Evolutionary conservation across 2,113 vertebrate species (phyloP).

Genomic region (Melanotaenia duboulayi): DNA sequence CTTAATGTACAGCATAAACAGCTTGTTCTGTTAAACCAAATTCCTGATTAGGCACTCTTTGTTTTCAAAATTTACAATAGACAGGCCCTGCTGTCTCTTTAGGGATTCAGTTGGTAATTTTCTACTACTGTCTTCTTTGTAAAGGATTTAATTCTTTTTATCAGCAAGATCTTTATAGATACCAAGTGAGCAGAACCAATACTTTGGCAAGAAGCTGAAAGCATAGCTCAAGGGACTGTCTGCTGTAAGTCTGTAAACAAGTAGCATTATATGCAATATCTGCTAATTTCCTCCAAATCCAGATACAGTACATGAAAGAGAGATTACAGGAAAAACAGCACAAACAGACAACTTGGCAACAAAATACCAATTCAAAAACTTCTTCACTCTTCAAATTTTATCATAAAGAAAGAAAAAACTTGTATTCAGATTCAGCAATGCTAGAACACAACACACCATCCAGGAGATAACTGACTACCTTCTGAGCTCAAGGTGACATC

Average conservation of each 20-base stretch:
- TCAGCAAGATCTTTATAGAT: not conserved
- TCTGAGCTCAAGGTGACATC: slow-evolving; percentile 80
- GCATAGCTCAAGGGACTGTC: not conserved
- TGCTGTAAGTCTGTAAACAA: not conserved
- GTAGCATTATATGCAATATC: not conserved
- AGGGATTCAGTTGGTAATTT: not conserved
- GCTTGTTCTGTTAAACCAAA: too few species aligned
- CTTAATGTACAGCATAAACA: too few species aligned
- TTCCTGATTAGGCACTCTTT: not conserved
- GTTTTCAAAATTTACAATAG: not conserved
- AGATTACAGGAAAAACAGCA: not conserved
- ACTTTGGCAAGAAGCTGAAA: not conserved
- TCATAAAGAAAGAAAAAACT: not conserved
- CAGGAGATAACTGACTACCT: slow-evolving; percentile 69
- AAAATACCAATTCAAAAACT: slow-evolving; percentile 1
- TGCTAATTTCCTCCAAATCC: not conserved
- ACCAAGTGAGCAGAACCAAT: not conserved
- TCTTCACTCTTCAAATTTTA: slow-evolving; percentile 44
- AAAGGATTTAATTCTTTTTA: not conserved
- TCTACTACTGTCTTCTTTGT: not conserved
- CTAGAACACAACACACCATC: slow-evolving; percentile 52
- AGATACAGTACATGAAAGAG: not conserved
- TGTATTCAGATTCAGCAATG: slow-evolving; percentile 9
- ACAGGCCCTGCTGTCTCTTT: not conserved
- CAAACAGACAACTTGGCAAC: not conserved